These are phyloP conservation scores for Macaria liturata DNA, from an alignment of 2,888 invertebrate species.

Conservation along the genomic window DNA sequence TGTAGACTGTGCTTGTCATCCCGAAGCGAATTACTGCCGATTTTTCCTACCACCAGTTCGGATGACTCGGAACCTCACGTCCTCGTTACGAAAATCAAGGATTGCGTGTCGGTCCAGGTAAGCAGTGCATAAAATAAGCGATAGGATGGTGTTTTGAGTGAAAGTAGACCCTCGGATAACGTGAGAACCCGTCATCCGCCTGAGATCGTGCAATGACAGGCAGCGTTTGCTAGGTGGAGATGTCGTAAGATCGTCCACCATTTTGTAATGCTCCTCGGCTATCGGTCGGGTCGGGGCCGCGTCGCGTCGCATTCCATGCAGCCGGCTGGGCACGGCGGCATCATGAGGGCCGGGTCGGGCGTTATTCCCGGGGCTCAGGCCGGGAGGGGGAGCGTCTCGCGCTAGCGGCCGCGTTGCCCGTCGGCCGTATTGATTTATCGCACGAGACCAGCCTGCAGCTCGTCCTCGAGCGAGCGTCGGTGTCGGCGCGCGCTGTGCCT, in stretches of 20 bases:
- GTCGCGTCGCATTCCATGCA: conserved; percentile 78
- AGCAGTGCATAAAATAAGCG: conserved; percentile 66
- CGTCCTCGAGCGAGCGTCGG: conserved; percentile 75
- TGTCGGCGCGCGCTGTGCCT: conserved; percentile 72
- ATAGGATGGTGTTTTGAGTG: conserved; percentile 71
- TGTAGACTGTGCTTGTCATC: conserved; percentile 86
- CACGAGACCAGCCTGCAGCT: conserved; percentile 79
- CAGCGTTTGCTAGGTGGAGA: conserved; percentile 80
- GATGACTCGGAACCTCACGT: conserved; percentile 79
- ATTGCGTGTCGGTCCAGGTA: conserved; percentile 87
- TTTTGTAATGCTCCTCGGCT: conserved; percentile 82
- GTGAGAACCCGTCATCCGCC: conserved; percentile 82
- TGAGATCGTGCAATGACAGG: conserved; percentile 78
- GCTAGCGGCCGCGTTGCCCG: conserved; percentile 67
- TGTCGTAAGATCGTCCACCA: conserved; percentile 85
- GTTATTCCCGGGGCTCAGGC: conserved; percentile 76
- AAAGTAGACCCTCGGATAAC: conserved; percentile 78
- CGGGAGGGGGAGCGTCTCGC: conserved; percentile 71
- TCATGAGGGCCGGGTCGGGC: conserved; percentile 74
- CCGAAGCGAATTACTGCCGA: conserved; percentile 84
- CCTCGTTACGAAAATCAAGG: conserved; percentile 85
- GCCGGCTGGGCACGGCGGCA: conserved; percentile 74
- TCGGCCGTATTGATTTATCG: conserved; percentile 80
- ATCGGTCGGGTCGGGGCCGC: conserved; percentile 78
- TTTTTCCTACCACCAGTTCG: conserved; percentile 83